phyloP scores from a whole-genome alignment of 2,113 vertebrate species.

The Phodopus roborovskii region DNA sequence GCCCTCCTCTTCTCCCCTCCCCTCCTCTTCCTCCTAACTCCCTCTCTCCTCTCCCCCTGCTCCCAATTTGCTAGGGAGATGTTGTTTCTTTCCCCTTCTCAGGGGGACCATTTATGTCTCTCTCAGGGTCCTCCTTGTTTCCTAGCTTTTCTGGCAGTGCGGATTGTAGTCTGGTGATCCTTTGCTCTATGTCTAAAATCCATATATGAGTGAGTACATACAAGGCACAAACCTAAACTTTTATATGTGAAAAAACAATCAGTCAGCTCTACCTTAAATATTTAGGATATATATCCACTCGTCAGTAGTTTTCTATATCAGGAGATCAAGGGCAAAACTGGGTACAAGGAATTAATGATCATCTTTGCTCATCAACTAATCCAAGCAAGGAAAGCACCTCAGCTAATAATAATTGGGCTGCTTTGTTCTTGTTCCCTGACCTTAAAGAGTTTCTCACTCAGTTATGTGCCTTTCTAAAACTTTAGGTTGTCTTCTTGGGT shows the following conservation, averaged over 20 bases:
- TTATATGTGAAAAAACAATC: background rate
- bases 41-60: no score
- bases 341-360: background rate
- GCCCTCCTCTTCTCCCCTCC: no score
- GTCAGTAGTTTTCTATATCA: background rate
- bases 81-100: no score
- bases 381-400: background rate
- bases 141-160: no score
- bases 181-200: no score
- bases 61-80: no score
- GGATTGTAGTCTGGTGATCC: no score
- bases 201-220: no score
- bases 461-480: background rate
- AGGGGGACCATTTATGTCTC: no score
- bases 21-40: no score
- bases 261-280: background rate
- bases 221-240: background rate
- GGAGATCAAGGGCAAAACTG: background rate
- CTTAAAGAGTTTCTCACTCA: background rate
- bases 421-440: background rate
- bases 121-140: no score
- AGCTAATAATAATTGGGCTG: background rate
- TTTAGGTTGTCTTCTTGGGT: background rate
- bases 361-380: background rate
- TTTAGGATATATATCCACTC: background rate